phyloP scores from a whole-genome alignment of 2,113 vertebrate species.

The Pomatorhinus ruficollis region DNA sequence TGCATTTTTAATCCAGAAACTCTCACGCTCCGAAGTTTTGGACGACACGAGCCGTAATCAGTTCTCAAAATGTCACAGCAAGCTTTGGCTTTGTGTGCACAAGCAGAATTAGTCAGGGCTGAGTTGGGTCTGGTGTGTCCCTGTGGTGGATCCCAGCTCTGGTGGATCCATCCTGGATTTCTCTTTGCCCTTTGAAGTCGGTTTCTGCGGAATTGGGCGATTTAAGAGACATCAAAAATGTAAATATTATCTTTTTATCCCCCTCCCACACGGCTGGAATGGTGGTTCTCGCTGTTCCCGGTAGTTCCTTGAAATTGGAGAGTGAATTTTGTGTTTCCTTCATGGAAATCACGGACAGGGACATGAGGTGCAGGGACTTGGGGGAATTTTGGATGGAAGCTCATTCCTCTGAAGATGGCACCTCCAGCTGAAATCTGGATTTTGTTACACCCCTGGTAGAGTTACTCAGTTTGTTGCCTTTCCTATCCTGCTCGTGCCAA shows the following conservation, averaged over 20 bases:
- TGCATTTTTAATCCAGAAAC: neutral
- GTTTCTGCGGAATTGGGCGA: neutral
- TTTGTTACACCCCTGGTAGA: neutral
- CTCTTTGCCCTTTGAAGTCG: neutral
- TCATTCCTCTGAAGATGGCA: neutral
- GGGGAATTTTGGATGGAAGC: neutral
- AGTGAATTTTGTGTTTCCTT: neutral
- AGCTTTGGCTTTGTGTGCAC: neutral
- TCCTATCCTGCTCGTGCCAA: neutral
- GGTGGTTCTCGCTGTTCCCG: neutral
- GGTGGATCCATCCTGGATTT: neutral
- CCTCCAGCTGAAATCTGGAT: neutral
- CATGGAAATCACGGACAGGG: fast-evolving
- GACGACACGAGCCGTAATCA: fast-evolving
- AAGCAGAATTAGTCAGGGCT: neutral
- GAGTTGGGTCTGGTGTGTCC: fast-evolving
- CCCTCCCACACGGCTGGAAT: neutral
- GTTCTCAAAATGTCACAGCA: neutral
- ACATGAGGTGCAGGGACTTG: neutral
- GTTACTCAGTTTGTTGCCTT: neutral
- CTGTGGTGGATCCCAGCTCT: neutral
- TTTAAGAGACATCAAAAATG: neutral
- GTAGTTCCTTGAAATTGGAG: neutral
- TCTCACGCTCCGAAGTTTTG: neutral
- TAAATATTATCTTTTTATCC: neutral